Evolutionary conservation across 2,113 vertebrate species (phyloP).

Genomic region (Toxostoma redivivum): DNA sequence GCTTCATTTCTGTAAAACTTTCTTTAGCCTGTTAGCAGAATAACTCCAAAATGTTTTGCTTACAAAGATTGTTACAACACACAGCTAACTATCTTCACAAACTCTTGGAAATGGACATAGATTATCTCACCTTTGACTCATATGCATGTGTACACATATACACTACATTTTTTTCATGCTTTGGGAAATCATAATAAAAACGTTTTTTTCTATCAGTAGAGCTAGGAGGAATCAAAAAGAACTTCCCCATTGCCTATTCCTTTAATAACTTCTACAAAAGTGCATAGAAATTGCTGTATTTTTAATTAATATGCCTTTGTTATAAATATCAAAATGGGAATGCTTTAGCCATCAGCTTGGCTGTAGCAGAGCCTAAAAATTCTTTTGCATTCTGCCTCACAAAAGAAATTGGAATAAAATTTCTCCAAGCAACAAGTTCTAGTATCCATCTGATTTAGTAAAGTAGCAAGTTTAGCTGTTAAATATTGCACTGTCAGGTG

Average conservation of each 20-base stretch:
- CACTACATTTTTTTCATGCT: neutral
- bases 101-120: neutral
- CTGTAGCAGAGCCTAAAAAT: constrained; percentile 6
- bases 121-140: neutral
- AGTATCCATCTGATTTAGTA: constrained; percentile 4
- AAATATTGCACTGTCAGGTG: neutral
- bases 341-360: constrained; percentile 21
- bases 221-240: neutral
- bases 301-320: constrained; percentile 47
- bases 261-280: neutral
- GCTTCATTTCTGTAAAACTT: neutral
- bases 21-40: neutral
- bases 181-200: neutral
- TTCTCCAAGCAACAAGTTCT: constrained; percentile 31
- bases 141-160: neutral
- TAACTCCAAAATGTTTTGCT: neutral
- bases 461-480: neutral
- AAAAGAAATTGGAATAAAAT: constrained; percentile 46
- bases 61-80: neutral
- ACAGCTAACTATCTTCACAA: neutral
- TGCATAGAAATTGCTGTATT: neutral
- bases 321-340: constrained; percentile 49
- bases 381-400: neutral
- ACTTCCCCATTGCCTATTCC: neutral
- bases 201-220: neutral